Evolutionary conservation across 2,888 invertebrate species (phyloP).

Genomic region (Acanthopleura granulata): DNA sequence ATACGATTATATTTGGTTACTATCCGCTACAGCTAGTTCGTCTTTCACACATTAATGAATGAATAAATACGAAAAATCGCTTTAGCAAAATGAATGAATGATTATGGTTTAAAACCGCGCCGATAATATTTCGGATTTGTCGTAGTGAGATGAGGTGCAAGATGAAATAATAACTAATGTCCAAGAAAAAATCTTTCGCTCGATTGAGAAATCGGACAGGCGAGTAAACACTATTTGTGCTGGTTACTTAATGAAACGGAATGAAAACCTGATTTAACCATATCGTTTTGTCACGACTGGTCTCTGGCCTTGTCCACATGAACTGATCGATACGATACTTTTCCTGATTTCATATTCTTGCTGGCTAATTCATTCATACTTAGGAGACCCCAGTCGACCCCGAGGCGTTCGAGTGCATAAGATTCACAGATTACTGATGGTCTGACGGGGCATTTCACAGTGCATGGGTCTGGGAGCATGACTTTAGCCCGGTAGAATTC

Average conservation of each 20-base stretch:
- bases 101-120: too few species aligned
- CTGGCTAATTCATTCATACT: conserved; percentile 4
- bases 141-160: too few species aligned
- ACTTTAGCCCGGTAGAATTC: background rate
- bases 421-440: background rate
- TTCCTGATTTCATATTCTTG: background rate
- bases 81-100: too few species aligned
- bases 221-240: background rate
- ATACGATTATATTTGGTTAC: too few species aligned
- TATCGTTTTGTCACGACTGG: background rate
- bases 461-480: too few species aligned
- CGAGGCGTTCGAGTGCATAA: background rate
- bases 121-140: too few species aligned
- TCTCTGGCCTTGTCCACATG: background rate
- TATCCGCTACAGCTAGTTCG: too few species aligned
- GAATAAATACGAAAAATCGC: too few species aligned
- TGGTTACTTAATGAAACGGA: background rate
- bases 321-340: background rate
- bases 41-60: too few species aligned
- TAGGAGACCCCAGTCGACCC: background rate
- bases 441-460: background rate
- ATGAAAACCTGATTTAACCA: conserved; percentile 1
- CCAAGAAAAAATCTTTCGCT: too few species aligned
- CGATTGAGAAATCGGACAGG: background rate
- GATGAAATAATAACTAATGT: too few species aligned